Evolutionary conservation across 2,113 vertebrate species (phyloP).

Genomic region (Myocastor coypus): DNA sequence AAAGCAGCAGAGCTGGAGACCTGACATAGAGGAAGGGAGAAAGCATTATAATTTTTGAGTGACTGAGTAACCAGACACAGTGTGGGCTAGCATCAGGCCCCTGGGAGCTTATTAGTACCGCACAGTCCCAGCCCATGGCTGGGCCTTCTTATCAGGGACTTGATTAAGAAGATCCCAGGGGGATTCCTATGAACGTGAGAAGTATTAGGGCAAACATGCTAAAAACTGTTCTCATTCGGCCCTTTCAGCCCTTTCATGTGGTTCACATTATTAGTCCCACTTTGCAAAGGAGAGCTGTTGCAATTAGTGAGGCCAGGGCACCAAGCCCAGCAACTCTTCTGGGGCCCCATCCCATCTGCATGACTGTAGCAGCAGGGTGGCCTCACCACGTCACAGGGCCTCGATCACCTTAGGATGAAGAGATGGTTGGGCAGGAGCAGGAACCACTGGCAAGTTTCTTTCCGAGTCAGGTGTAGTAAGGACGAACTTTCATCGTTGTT

Average conservation of each 20-base stretch:
- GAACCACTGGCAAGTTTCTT: background rate
- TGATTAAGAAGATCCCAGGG: background rate
- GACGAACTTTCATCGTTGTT: constrained; percentile 46
- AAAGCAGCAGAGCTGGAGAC: background rate
- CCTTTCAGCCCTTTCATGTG: background rate
- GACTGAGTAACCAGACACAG: background rate
- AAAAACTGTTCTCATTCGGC: background rate
- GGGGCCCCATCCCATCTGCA: too few species aligned
- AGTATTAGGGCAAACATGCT: background rate
- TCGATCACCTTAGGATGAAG: background rate
- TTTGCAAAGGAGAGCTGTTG: background rate
- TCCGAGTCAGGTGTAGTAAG: background rate
- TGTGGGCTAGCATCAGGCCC: background rate
- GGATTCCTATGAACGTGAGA: background rate
- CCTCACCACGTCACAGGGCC: background rate
- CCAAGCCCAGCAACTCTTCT: background rate
- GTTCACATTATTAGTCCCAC: background rate
- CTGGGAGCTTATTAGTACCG: background rate
- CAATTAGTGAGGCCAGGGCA: background rate
- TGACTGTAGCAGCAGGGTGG: background rate
- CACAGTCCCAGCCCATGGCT: background rate
- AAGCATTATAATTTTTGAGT: background rate
- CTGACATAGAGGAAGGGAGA: background rate
- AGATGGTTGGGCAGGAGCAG: background rate
- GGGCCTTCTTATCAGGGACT: background rate